phyloP scores from a whole-genome alignment of 2,797 vertebrate genomes.

The Ctenopoma kingsleyae region DNA sequence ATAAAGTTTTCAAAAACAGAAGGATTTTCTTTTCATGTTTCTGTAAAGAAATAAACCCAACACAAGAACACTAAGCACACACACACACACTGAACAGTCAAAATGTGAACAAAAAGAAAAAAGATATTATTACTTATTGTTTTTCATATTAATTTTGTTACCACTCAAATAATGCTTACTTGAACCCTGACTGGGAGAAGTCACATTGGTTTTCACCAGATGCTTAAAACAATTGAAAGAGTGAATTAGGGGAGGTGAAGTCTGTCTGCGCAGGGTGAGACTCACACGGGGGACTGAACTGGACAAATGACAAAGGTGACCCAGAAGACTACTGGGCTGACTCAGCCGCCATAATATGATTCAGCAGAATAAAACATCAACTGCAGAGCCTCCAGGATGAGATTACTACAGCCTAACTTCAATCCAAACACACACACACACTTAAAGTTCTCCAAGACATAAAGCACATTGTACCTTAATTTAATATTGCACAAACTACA shows the following conservation, averaged over 20 bases:
- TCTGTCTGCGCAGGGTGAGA: constrained; percentile 64
- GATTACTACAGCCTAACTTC: constrained; percentile 42
- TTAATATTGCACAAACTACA: constrained; percentile 63
- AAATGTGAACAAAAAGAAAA: constrained; percentile 78
- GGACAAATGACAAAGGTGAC: constrained; percentile 60
- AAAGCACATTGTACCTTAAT: constrained; percentile 50
- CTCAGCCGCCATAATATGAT: constrained; percentile 51
- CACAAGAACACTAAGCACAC: constrained; percentile 81
- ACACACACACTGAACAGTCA: constrained; percentile 82
- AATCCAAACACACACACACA: constrained; percentile 45
- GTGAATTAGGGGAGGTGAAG: constrained; percentile 74
- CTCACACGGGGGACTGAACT: constrained; percentile 17
- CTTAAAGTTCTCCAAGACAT: constrained; percentile 29
- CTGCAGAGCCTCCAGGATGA: constrained; percentile 44
- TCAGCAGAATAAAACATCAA: constrained; percentile 51
- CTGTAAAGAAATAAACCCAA: constrained; percentile 80
- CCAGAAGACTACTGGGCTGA: constrained; percentile 36
- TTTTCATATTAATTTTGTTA: constrained; percentile 77
- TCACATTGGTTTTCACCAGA: constrained; percentile 77
- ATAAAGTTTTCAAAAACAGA: constrained; percentile 82
- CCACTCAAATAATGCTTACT: constrained; percentile 81
- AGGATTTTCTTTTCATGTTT: constrained; percentile 72
- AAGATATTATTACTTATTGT: constrained; percentile 84
- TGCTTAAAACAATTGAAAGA: constrained; percentile 83
- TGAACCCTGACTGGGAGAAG: constrained; percentile 85